Base-by-base conservation (phyloP, 2,888 invertebrate species). In the Fragum sueziense region DNA sequence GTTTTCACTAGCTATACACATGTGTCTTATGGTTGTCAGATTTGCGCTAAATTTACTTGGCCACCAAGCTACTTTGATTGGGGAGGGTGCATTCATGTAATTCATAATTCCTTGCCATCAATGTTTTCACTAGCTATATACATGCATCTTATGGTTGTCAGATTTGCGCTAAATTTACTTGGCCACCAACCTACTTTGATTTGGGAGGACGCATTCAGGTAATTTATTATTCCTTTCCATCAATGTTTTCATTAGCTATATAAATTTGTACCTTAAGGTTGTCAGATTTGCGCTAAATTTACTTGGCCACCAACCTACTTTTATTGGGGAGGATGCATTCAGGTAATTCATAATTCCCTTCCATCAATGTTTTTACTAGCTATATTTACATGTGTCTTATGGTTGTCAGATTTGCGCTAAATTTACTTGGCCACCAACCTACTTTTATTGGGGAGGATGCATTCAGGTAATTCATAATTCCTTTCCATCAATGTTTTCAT, bases 231-330 rank as follows among this genome's bases (percentile, higher is more conserved):
- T 41, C 41, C 17, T 41, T 41, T 41, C 17, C 41, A 41, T 14
- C 41, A 41, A 41, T 41, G 41, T 41, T 41, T 41, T 41, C 41
- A 11, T 41, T 14, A 41, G 17, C 17, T 17, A 11, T 14, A 41
- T n/a, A n/a, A n/a, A n/a, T n/a, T n/a, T n/a, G n/a, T n/a, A n/a
- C n/a, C n/a, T n/a, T n/a, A n/a, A n/a, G n/a, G n/a, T n/a, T n/a
- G n/a, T n/a, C n/a, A 54, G 70, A 20, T 37, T 57, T 34, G 57
- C 57, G 27, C 34, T 70, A 27, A 57, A 70, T 31, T 57, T 57
- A 2, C 9, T 70, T 20, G 37, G 31, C 0, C 22, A 57, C 17
- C 52, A 70, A 22, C 57, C 70, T 25, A 2, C 34, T 22, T 57
- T 34, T 25, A 34, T 31, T 17, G n/a, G 17, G 2, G 37, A 70